Evolutionary conservation across 2,888 invertebrate species (phyloP), one percentile per base, ranked within the genome.

Genomic region (Apocheima hispidaria): DNA sequence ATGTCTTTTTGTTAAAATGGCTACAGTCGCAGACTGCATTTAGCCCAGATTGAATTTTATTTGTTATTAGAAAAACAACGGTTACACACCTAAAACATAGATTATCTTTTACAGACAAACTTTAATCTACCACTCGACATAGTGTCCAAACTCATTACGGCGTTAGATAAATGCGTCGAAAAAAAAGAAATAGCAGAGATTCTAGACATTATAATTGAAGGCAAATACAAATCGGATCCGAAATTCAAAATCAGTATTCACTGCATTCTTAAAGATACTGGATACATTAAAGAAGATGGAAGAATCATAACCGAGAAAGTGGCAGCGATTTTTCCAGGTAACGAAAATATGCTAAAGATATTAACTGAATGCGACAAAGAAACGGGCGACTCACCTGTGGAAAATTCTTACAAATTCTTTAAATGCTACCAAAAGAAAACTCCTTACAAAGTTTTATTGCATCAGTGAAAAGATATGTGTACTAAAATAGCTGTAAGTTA

Each of bases 341-440:
- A 21, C 20, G 48, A 38, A 12, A 2, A 2, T 0, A 33, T 56
- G 48, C 40, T 0, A 5, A 40, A 48, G 4, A 14, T 56, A 10
- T 2, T 56, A 1, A 28, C 12, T 6, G 48, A 56, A 20, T 56
- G 55, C 6, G 30, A 56, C 10, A 49, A 48, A 20, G 6, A 30
- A 1, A 6, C 9, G 5, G 55, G 14, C 2, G 28, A 33, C 7
- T 18, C 4, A 10, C 35, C 14, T 10, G 12, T 14, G 20, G 30
- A 48, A 4, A 30, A 30, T 20, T 4, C 46, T 2, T 30, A 12
- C n/a, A 33, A 30, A 30, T 41, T 18, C 4, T 43, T 23, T 10
- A 21, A 23, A 18, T 43, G 33, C 12, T 43, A 43, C 14, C 41
- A 21, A 14, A 23, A 48, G 12, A 30, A 18, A 6, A 10, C n/a